Conservation (phyloP, 37 sponge, comb jelly and placozoan species). For the Halisarca cf. caerulea region DNA sequence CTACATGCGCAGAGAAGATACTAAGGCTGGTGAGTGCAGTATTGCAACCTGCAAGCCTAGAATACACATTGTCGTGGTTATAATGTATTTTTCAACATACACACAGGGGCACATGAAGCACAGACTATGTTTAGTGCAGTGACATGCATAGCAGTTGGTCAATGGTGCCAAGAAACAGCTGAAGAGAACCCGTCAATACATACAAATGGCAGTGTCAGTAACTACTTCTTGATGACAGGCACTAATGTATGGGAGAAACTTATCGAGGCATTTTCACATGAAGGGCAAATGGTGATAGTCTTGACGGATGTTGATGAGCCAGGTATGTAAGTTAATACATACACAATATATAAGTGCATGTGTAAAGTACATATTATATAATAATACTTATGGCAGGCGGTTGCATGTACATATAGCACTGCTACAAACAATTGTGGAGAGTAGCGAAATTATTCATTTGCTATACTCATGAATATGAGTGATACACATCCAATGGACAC, state of each 20-base stretch:
- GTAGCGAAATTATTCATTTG: no score
- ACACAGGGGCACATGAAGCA: neutral
- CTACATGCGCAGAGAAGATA: neutral
- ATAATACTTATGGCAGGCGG: no score
- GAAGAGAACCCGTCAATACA: neutral
- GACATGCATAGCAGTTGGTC: neutral
- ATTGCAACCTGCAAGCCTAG: no score
- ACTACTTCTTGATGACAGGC: neutral
- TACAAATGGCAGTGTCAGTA: neutral
- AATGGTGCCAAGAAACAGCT: neutral
- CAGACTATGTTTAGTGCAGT: neutral
- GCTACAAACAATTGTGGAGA: no score
- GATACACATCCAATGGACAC: no score
- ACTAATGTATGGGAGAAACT: neutral
- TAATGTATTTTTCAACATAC: neutral
- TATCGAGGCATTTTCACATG: neutral
- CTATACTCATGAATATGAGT: no score
- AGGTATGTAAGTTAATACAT: neutral
- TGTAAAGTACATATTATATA: no score
- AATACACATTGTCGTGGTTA: no score
- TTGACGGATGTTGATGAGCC: neutral
- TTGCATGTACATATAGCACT: no score
- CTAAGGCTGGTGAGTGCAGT: no score
- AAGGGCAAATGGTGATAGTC: neutral
- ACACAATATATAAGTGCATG: neutral